Conservation (phyloP, 1,140 invertebrate genomes). For the Thaumatotibia leucotreta region DNA sequence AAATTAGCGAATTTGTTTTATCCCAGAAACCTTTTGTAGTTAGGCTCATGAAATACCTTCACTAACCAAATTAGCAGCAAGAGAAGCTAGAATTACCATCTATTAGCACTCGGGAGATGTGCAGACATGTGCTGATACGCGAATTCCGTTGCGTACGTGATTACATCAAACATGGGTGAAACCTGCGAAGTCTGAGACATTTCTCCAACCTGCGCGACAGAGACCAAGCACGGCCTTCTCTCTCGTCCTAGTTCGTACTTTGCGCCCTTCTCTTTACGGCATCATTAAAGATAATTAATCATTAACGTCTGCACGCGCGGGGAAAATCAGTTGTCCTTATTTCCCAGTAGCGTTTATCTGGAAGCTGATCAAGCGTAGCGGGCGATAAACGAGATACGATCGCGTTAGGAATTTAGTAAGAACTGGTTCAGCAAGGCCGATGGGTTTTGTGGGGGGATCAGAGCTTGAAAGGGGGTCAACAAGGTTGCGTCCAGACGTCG, state of each 20-base stretch:
- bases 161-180: constrained; percentile 20
- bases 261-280: constrained; percentile 30
- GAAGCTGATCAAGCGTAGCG: not conserved
- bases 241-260: constrained; percentile 32
- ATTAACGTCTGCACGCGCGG: not conserved
- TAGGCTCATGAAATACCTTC: not conserved
- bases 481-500: constrained; percentile 41
- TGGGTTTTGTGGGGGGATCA: not conserved
- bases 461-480: constrained; percentile 29
- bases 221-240: constrained; percentile 27
- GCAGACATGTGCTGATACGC: constrained; percentile 1
- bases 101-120: not conserved
- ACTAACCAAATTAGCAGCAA: not conserved
- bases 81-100: not conserved
- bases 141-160: constrained; percentile 14
- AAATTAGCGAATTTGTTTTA: not conserved
- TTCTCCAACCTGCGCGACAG: constrained; percentile 29
- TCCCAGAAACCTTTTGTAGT: not conserved
- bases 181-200: constrained; percentile 31
- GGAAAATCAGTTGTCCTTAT: constrained; percentile 6
- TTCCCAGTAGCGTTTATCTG: not conserved
- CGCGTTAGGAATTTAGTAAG: constrained; percentile 12
- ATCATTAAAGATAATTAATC: constrained; percentile 10
- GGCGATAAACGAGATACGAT: not conserved
- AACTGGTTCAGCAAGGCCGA: constrained; percentile 13